phyloP scores from a whole-genome alignment of 2,113 vertebrate species.

The Pluvialis apricaria region DNA sequence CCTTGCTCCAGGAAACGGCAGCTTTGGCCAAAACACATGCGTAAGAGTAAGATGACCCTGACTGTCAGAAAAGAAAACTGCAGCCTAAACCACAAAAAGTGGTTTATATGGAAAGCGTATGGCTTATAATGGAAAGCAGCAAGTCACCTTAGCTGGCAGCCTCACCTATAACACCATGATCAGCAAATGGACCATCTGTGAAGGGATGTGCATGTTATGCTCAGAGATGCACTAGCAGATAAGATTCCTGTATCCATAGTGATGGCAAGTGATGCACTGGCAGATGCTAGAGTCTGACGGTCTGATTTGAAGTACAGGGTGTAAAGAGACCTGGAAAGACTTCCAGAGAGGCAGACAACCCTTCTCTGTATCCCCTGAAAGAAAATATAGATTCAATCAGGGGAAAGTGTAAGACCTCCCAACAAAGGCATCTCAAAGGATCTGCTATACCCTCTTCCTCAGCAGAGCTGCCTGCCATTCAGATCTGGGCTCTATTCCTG shows the following conservation, averaged over 20 bases:
- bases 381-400: not conserved
- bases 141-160: not conserved
- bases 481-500: not conserved
- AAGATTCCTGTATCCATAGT: not conserved
- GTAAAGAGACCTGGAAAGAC: not conserved
- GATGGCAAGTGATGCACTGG: not conserved
- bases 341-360: not conserved
- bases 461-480: not conserved
- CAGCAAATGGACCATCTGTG: accelerated
- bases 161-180: not conserved
- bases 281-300: not conserved
- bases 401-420: not conserved
- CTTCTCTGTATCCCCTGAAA: not conserved
- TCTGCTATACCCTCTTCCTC: not conserved
- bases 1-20: not conserved
- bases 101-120: too few relatives aligned
- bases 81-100: not conserved
- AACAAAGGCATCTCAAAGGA: not conserved
- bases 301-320: not conserved
- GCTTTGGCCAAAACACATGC: accelerated
- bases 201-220: not conserved
- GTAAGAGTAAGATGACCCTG: accelerated
- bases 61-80: not conserved
- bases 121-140: not conserved
- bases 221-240: not conserved